Evolutionary conservation across 2,888 invertebrate species (phyloP).

Genomic region (Ophion obscuratus): DNA sequence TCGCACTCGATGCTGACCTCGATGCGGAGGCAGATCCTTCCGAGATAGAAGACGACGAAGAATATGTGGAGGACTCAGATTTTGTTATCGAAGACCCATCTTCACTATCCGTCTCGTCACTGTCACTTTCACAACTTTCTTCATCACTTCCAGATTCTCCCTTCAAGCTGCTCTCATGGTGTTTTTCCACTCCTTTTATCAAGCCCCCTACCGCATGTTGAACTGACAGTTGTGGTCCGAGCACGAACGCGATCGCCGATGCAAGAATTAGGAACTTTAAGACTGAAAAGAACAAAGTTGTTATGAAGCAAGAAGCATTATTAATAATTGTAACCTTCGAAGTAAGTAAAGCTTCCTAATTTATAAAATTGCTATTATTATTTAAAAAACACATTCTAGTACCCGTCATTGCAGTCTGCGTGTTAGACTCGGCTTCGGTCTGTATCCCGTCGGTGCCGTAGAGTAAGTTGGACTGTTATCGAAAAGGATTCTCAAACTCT

Average conservation of each 20-base stretch:
- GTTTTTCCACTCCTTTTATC: neutral
- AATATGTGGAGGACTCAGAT: neutral
- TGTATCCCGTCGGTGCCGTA: conserved; percentile 7
- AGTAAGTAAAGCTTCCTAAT: too few relatives aligned
- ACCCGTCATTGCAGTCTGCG: conserved; percentile 42
- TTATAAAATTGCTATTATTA: too few relatives aligned
- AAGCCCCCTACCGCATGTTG: neutral
- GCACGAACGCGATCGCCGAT: conserved; percentile 40
- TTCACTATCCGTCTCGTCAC: neutral
- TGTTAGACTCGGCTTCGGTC: neutral
- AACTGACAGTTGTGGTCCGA: conserved; percentile 32
- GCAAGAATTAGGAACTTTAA: conserved; percentile 44
- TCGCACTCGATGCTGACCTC: neutral
- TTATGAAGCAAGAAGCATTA: neutral
- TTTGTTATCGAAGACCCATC: neutral
- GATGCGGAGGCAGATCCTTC: neutral
- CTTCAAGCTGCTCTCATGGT: neutral
- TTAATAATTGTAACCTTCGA: neutral
- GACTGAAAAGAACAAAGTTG: conserved; percentile 38
- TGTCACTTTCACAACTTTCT: conserved; percentile 25
- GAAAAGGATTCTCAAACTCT: conserved; percentile 5
- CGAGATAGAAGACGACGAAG: neutral
- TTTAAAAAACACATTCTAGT: conserved; percentile 13
- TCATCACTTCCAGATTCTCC: neutral
- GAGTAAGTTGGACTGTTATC: conserved; percentile 33